Base-by-base conservation (phyloP, 2,797 vertebrate species). In the Xenentodon cancila region DNA sequence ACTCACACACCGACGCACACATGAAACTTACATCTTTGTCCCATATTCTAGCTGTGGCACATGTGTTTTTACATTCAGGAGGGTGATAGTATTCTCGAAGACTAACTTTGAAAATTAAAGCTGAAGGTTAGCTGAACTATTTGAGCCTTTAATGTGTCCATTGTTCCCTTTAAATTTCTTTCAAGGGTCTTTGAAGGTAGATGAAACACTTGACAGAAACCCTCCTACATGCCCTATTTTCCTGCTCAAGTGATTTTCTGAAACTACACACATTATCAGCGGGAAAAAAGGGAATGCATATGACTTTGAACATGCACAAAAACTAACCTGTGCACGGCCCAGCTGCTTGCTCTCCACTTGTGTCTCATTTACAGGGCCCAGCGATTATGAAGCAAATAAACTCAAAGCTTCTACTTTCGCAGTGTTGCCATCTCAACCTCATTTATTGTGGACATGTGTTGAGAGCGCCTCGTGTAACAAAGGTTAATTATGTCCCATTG, bases 331-430 rank as follows among this genome's bases (percentile, higher is more conserved):
- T 37, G 34, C 59, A 0, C 44, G 50, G 44, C 65, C 7, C 0
- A 1, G 19, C 60, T 42, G 30, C 49, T 51, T 42, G 56, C 37
- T 22, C 59, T 17, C 17, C 30, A 19, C 30, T 46, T 51, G 32
- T 32, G 42, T 34, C 17, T 53, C 40, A 6, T 52, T 9, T 73
- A 64, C 42, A 17, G 74, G 69, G 75, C 82, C 58, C 46, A 43
- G 82, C 83, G 85, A 90, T 91, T 87, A 86, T 73, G 69, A 63
- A 60, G 27, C 73, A 79, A 66, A 73, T 73, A 30, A 30, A 30
- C 54, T 59, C 45, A 34, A 44, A 64, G 51, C 75, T 75, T 59
- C 62, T 73, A 77, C 68, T 42, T 68, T 60, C 30, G 22, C 42
- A n/a, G 43, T 65, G 43, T 50, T 37, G 48, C 40, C 40, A 63